A percentile compares a stretch with the other conserved stretches of the same genome.
phyloP scores from a whole-genome alignment of 2,113 vertebrate species.

The Leptobrachium ailaonicum region DNA sequence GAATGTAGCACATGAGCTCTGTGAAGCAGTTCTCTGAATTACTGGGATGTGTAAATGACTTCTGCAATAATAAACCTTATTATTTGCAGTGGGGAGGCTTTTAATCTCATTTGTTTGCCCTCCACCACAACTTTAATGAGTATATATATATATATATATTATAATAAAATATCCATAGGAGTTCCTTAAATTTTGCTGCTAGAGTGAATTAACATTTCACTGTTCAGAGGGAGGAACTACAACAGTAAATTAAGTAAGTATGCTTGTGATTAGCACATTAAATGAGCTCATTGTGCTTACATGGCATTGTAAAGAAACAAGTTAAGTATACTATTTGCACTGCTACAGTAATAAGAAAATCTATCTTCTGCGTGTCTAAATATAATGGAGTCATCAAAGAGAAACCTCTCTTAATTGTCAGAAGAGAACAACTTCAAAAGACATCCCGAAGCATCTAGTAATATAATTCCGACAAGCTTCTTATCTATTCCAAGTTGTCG shows the following conservation, averaged over 20 bases:
- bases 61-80: no score
- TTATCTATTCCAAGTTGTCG: slow-evolving; percentile 60
- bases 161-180: no score
- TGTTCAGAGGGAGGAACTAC: not conserved
- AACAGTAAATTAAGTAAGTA: slow-evolving; percentile 7
- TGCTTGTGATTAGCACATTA: slow-evolving; percentile 21
- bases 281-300: slow-evolving; percentile 25
- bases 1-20: no score
- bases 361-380: slow-evolving; percentile 18
- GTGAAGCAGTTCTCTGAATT: no score
- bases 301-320: slow-evolving; percentile 33
- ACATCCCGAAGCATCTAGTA: slow-evolving; percentile 44
- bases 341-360: slow-evolving; percentile 44
- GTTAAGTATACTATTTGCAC: slow-evolving; percentile 34
- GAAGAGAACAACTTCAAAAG: slow-evolving; percentile 55
- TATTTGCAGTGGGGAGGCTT: no score
- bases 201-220: no score
- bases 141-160: no score
- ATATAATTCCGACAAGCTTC: slow-evolving; percentile 56
- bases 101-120: no score
- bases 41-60: no score
- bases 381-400: slow-evolving; percentile 13
- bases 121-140: no score
- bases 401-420: slow-evolving; percentile 53
- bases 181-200: no score